Percentiles rank a stretch among this genome's conserved stretches.
Conservation (phyloP, 2,113 vertebrate species). For the Scopus umbretta region DNA sequence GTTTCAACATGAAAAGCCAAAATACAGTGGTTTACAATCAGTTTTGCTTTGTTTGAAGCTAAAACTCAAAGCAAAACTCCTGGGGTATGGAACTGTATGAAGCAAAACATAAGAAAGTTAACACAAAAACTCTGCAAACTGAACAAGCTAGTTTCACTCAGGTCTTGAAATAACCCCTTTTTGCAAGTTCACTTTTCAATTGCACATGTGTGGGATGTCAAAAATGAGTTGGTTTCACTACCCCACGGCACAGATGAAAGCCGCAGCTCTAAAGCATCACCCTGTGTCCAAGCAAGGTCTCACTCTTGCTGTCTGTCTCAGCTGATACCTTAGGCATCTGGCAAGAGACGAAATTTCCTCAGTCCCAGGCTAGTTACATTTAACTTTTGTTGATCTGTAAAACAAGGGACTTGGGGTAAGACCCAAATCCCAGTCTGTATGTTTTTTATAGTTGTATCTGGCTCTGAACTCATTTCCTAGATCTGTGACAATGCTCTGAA, state of each 20-base stretch:
- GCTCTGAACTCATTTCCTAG: neutral
- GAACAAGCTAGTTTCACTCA: constrained; percentile 19
- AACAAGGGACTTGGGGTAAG: neutral
- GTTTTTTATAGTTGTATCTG: neutral
- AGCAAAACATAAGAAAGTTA: constrained; percentile 19
- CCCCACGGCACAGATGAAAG: neutral
- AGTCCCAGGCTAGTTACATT: neutral
- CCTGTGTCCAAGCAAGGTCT: neutral
- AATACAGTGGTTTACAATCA: neutral
- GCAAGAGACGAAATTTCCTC: neutral
- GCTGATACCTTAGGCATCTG: neutral
- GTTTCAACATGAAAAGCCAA: constrained; percentile 16
- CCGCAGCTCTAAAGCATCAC: neutral
- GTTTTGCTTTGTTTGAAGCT: constrained; percentile 34
- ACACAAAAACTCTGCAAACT: neutral
- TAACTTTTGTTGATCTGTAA: neutral
- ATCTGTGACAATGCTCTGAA: neutral
- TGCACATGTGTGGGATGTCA: neutral
- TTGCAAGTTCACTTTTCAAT: constrained; percentile 24
- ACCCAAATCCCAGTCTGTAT: neutral
- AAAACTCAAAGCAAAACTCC: constrained; percentile 48
- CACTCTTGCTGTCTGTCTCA: neutral
- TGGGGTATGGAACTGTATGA: neutral
- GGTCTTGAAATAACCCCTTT: neutral
- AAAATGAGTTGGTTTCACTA: constrained; percentile 18